A percentile compares a stretch with the other conserved stretches of the same genome.
phyloP scores from a whole-genome alignment of 2,113 vertebrate genomes.

The Xiphias gladius region DNA sequence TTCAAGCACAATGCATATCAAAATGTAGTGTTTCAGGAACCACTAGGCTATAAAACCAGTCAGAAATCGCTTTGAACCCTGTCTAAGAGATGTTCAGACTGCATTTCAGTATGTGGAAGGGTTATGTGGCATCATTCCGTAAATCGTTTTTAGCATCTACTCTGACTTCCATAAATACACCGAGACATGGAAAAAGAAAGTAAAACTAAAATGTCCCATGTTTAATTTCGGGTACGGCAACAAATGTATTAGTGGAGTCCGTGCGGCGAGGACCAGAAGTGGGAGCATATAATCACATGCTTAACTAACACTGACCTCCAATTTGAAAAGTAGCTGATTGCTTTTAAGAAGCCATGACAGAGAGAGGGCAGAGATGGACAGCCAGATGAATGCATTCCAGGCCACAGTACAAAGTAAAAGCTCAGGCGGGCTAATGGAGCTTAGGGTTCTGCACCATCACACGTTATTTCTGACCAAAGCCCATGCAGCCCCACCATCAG shows the following conservation, averaged over 20 bases:
- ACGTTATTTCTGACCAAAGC: conserved; percentile 54
- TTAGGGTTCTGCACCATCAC: conserved; percentile 64
- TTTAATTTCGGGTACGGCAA: conserved; percentile 35
- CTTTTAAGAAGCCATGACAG: conserved; percentile 39
- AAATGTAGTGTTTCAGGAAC: background rate
- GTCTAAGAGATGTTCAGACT: conserved; percentile 7
- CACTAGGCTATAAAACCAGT: background rate
- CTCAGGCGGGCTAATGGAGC: conserved; percentile 55
- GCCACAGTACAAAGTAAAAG: conserved; percentile 53
- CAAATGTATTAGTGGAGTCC: conserved; percentile 32
- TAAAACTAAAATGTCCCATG: conserved; percentile 14
- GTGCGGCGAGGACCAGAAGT: conserved; percentile 13
- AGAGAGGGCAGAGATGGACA: conserved; percentile 45
- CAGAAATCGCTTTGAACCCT: conserved; percentile 5
- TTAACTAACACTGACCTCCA: conserved; percentile 66
- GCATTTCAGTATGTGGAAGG: background rate
- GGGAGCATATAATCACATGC: conserved; percentile 44
- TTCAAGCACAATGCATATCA: background rate
- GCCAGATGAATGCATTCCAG: conserved; percentile 71
- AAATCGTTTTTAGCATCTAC: background rate
- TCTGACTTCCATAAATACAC: conserved; percentile 23
- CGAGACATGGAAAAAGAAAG: conserved; percentile 42
- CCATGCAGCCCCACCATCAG: conserved; percentile 5
- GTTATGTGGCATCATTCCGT: background rate
- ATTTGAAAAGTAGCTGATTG: conserved; percentile 67